Conservation (phyloP, 2,888 invertebrate species). For the Uloborus plumipes region DNA sequence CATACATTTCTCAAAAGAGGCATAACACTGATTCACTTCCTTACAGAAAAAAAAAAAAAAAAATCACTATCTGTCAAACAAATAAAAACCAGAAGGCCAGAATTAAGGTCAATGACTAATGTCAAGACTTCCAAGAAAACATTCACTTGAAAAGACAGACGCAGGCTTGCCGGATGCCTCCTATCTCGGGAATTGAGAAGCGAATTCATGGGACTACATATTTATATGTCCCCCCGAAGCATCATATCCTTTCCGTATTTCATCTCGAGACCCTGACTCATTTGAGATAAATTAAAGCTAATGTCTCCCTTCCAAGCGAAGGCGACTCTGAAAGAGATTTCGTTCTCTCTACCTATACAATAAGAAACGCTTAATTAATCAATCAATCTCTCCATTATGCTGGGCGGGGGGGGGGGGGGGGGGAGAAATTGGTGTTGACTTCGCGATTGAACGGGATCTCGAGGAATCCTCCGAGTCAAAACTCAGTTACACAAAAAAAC, state of each 20-base stretch:
- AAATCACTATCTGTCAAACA: no score
- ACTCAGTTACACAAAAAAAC: no score
- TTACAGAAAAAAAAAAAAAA: no score
- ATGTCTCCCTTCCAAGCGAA: conserved; percentile 30
- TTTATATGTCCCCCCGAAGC: conserved; percentile 4
- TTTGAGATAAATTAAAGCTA: conserved; percentile 29
- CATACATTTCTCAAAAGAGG: no score
- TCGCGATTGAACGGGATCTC: no score
- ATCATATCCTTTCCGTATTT: neutral
- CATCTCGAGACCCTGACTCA: conserved; percentile 23
- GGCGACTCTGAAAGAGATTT: conserved; percentile 9
- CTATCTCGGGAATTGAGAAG: no score
- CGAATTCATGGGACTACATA: neutral
- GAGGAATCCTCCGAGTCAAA: no score
- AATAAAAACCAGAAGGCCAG: neutral
- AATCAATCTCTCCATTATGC: neutral
- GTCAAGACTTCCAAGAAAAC: no score
- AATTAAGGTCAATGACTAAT: neutral
- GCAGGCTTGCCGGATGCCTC: no score
- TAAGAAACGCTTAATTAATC: neutral
- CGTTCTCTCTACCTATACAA: conserved; percentile 3
- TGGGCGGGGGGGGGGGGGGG: neutral
- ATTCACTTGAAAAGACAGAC: no score
- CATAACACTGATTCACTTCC: no score
- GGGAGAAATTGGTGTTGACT: no score